Base-by-base conservation (phyloP, 2,888 invertebrate genomes). In the Auanema sp. region DNA sequence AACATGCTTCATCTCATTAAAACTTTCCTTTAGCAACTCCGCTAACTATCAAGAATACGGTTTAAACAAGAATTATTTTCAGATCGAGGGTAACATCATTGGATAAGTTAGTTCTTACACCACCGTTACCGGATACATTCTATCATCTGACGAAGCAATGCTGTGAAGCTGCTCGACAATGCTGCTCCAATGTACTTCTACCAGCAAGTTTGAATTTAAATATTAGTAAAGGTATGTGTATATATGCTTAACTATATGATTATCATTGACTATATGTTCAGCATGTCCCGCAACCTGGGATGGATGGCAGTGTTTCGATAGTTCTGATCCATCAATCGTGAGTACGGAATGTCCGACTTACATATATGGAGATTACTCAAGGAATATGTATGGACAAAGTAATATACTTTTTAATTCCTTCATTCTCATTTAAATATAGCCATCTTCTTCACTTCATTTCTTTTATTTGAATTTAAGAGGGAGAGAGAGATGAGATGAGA, bases 211-310 rank as follows among this genome's bases (percentile, higher is more conserved):
- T 50, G 18, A 47, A 18, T 47, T 47, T 47, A 18, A 47, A 47
- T 18, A 18, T 33, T 24, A 54, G 40, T 14, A 40, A 55, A 55
- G 18, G 40, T 14, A 42, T n/a, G 4, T 25, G 8, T 50, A 8
- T 40, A 16, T 16, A 21, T 55, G 42, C 16, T 41, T 40, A 16
- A n/a, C 40, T 16, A n/a, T 8, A 6, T 18, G 11, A 21, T 12
- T 25, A 4, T 16, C 16, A 21, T 12, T 16, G 16, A 23, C 42
- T 52, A n/a, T 23, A 21, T 23, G 11, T 55, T 52, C 12, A 44
- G 64, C 60, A 4, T 82, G 82, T 66, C 79, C 79, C 1, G 72
- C 79, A n/a, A 80, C 80, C 4, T 82, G 83, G 83, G 83, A 82
- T 57, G 83, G 83, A 18, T 82, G 81, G 81, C 75, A 79, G 41